These are phyloP conservation scores for Pollenia griseotomentosa DNA, from an alignment of 2,888 invertebrate genomes.

Conservation along the genomic window DNA sequence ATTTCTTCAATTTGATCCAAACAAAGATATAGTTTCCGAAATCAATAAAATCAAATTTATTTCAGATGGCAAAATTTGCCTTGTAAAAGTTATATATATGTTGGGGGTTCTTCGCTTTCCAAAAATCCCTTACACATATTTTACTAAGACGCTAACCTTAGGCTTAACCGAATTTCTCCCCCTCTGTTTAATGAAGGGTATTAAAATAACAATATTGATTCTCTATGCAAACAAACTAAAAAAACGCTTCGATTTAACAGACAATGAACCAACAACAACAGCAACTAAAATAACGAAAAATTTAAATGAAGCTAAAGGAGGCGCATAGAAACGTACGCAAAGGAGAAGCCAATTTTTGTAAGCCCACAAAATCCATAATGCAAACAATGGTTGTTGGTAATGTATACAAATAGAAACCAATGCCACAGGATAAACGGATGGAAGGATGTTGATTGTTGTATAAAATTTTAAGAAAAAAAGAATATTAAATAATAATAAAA, in stretches of 20 bases:
- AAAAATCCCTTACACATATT: no score
- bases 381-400: conserved; percentile 78
- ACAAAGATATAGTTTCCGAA: no score
- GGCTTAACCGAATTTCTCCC: background rate
- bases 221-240: conserved; percentile 57
- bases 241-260: conserved; percentile 11
- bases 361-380: conserved; percentile 83
- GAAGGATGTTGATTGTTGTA: conserved; percentile 59
- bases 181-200: conserved; percentile 41
- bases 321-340: conserved; percentile 67
- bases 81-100: no score
- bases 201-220: conserved; percentile 59
- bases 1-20: no score
- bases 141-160: no score
- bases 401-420: conserved; percentile 66
- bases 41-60: no score
- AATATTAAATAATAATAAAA: conserved; percentile 43
- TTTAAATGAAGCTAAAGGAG: conserved; percentile 37
- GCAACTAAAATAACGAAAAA: background rate
- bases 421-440: conserved; percentile 62
- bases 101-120: no score
- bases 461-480: conserved; percentile 30
- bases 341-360: conserved; percentile 81
- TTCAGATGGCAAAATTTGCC: no score
- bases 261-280: conserved; percentile 35